A percentile compares a stretch with the other conserved stretches of the same genome.
phyloP scores from a whole-genome alignment of 2,113 vertebrate species.

The Corydoras maculifer region DNA sequence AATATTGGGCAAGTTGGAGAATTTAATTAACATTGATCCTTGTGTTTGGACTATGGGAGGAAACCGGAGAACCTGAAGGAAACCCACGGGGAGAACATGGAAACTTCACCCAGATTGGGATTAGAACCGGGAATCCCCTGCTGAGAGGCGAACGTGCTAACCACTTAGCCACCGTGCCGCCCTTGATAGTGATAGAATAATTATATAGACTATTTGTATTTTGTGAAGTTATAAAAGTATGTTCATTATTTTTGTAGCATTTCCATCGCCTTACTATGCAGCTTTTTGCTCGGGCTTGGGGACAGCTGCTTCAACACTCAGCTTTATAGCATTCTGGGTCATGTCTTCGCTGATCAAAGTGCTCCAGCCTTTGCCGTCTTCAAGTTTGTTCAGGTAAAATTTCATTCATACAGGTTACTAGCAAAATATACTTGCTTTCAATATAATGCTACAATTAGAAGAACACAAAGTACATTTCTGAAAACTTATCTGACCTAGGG shows the following conservation, averaged over 20 bases:
- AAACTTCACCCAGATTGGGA: no score
- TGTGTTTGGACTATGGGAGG: no score
- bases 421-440: no score
- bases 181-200: no score
- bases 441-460: no score
- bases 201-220: not conserved
- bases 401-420: not conserved
- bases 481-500: not conserved
- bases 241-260: constrained; percentile 60
- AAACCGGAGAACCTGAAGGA: no score
- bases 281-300: constrained; percentile 87
- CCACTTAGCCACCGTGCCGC: no score
- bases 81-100: no score
- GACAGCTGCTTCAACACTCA: constrained; percentile 99
- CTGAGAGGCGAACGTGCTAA: no score
- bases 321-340: constrained; percentile 89
- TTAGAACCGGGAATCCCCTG: no score
- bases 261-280: constrained; percentile 85
- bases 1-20: no score
- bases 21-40: no score
- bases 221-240: constrained; percentile 2
- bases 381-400: constrained; percentile 91
- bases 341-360: constrained; percentile 83
- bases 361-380: constrained; percentile 90
- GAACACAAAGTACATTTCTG: not conserved